Evolutionary conservation across 1,140 invertebrate species (phyloP).

Genomic region (Drosophila orena): DNA sequence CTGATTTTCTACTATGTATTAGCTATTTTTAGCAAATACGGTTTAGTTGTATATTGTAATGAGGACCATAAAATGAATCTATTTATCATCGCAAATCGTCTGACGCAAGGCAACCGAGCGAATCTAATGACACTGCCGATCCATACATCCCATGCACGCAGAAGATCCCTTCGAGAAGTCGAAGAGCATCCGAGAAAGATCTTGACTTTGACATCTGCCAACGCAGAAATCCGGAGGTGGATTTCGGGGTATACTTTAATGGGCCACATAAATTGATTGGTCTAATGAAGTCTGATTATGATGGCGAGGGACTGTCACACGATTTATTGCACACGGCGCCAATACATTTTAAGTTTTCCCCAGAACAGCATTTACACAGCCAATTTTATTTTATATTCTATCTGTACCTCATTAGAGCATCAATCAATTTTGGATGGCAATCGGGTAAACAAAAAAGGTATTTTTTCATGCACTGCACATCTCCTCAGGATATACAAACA

Average conservation of each 20-base stretch:
- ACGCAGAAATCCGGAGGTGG: conserved; percentile 35
- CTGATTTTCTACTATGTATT: conserved; percentile 12
- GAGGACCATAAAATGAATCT: conserved; percentile 73
- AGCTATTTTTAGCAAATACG: conserved; percentile 58
- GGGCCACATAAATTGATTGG: conserved; percentile 58
- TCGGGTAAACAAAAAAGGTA: conserved; percentile 62
- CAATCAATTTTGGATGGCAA: conserved; percentile 50
- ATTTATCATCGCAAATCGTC: conserved; percentile 72
- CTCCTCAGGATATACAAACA: conserved; percentile 15
- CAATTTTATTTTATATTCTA: conserved; percentile 20
- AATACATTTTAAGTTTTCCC: conserved; percentile 20
- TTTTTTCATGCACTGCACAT: conserved; percentile 34
- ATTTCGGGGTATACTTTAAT: conserved; percentile 47
- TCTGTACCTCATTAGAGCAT: conserved; percentile 57
- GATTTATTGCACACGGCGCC: conserved; percentile 79
- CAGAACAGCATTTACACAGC: not conserved
- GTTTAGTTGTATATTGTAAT: conserved; percentile 52
- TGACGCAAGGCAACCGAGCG: conserved; percentile 66
- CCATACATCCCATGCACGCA: not conserved
- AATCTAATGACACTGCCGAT: conserved; percentile 42
- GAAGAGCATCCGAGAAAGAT: conserved; percentile 22
- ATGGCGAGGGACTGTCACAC: conserved; percentile 45
- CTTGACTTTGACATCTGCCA: conserved; percentile 73
- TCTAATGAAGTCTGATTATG: conserved; percentile 52
- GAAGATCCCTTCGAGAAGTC: conserved; percentile 12